Evolutionary conservation across 2,113 vertebrate genomes (phyloP).

Genomic region (Chloroceryle aenea): DNA sequence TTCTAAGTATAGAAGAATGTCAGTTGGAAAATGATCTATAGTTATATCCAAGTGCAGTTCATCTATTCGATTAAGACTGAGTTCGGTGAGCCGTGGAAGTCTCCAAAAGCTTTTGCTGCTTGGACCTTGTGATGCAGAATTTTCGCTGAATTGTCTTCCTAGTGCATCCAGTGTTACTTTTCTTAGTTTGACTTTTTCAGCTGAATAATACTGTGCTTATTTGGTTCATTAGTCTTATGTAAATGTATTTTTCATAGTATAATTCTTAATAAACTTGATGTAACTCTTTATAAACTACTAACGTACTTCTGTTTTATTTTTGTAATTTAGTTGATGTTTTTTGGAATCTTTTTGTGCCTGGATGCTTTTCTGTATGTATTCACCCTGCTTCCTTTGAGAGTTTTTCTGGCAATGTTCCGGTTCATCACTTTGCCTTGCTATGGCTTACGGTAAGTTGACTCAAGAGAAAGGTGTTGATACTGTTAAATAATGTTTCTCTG

Average conservation of each 20-base stretch:
- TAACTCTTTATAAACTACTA: not conserved
- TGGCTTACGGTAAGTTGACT: slow-evolving; percentile 87
- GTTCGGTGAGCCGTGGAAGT: not conserved
- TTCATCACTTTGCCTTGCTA: slow-evolving; percentile 93
- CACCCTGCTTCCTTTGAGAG: slow-evolving; percentile 93
- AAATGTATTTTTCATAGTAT: not conserved
- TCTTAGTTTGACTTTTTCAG: not conserved
- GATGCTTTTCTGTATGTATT: slow-evolving; percentile 98
- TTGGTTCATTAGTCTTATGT: not conserved
- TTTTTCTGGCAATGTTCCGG: slow-evolving; percentile 89
- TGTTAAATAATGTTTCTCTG: not conserved
- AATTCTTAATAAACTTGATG: not conserved
- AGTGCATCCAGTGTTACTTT: not conserved
- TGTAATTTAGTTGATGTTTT: slow-evolving; percentile 90
- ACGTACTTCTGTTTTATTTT: slow-evolving; percentile 47
- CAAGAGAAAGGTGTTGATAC: not conserved
- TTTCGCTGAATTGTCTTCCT: slow-evolving; percentile 12
- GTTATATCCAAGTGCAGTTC: not conserved
- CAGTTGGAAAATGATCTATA: not conserved
- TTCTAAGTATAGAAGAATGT: not conserved
- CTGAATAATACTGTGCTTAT: not conserved
- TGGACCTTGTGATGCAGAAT: not conserved
- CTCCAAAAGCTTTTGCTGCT: not conserved
- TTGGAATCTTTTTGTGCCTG: slow-evolving; percentile 95
- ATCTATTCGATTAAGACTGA: not conserved